These are phyloP conservation scores for Grapholita molesta DNA, from an alignment of 1,140 invertebrate genomes.

Conservation along the genomic window DNA sequence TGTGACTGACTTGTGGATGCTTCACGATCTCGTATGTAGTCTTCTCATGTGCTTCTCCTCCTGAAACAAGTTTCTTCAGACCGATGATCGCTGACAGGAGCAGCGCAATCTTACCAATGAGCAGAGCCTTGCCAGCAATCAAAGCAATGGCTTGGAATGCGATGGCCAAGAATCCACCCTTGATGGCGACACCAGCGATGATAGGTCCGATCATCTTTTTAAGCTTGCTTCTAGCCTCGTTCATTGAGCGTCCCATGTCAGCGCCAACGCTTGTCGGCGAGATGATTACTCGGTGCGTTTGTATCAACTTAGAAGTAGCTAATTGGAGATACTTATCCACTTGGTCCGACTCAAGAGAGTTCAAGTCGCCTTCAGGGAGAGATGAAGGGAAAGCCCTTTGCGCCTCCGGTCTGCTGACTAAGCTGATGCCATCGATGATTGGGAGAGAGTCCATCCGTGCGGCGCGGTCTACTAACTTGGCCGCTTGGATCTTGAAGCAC, in stretches of 20 bases:
- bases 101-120: slow-evolving; percentile 87
- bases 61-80: slow-evolving; percentile 85
- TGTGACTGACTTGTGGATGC: slow-evolving; percentile 87
- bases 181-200: slow-evolving; percentile 81
- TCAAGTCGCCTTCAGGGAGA: slow-evolving; percentile 67
- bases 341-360: slow-evolving; percentile 76
- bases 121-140: slow-evolving; percentile 85
- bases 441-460: slow-evolving; percentile 80
- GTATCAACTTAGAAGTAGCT: slow-evolving; percentile 77
- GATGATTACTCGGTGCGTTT: slow-evolving; percentile 80
- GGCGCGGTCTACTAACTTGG: slow-evolving; percentile 81
- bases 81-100: slow-evolving; percentile 86
- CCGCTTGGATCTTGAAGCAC: slow-evolving; percentile 83
- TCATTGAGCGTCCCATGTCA: slow-evolving; percentile 39
- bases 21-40: slow-evolving; percentile 92
- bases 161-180: slow-evolving; percentile 84
- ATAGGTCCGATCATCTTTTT: slow-evolving; percentile 79
- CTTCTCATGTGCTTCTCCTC: slow-evolving; percentile 82
- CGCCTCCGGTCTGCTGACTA: slow-evolving; percentile 62
- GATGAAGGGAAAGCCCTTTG: slow-evolving; percentile 64
- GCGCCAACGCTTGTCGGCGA: slow-evolving; percentile 69
- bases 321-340: slow-evolving; percentile 79
- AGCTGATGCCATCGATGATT: slow-evolving; percentile 80
- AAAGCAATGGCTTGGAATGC: slow-evolving; percentile 86
- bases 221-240: slow-evolving; percentile 80